Conservation (phyloP, 2,888 invertebrate genomes). For the Limnephilus auricula region DNA sequence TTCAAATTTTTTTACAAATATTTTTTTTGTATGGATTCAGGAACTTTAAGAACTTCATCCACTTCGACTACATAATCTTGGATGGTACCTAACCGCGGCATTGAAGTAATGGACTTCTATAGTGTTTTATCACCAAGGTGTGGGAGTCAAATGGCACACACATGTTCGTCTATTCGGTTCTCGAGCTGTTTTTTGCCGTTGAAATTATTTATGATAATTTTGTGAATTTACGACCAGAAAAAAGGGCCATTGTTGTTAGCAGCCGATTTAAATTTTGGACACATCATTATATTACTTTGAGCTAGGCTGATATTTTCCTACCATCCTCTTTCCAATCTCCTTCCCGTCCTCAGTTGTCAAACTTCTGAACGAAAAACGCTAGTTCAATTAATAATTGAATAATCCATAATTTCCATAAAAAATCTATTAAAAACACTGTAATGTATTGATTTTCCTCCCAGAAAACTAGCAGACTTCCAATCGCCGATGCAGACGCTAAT, state of each 20-base stretch:
- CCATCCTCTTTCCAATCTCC: too few species aligned
- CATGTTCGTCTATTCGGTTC: not conserved
- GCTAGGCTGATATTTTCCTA: too few species aligned
- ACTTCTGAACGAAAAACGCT: too few species aligned
- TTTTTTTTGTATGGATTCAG: not conserved
- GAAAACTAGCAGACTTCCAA: not conserved
- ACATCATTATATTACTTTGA: not conserved
- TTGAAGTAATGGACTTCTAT: slow-evolving; percentile 8
- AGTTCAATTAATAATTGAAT: too few species aligned
- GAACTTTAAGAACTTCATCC: not conserved
- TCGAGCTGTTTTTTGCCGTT: slow-evolving; percentile 11
- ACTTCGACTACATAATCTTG: not conserved
- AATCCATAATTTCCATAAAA: too few species aligned
- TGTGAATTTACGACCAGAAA: slow-evolving; percentile 11
- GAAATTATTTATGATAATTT: slow-evolving; percentile 29
- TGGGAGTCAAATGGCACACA: slow-evolving; percentile 10
- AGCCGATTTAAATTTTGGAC: not conserved
- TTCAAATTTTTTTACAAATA: too few species aligned
- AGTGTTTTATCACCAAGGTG: slow-evolving; percentile 11
- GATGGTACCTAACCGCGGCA: not conserved
- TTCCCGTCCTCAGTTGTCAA: too few species aligned
- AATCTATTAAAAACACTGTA: not conserved
- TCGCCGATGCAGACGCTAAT: not conserved
- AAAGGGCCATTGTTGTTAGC: slow-evolving; percentile 10
- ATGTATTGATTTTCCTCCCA: not conserved